Base-by-base conservation (phyloP, 2,888 invertebrate genomes). In the Aleiodes leptofemur region DNA sequence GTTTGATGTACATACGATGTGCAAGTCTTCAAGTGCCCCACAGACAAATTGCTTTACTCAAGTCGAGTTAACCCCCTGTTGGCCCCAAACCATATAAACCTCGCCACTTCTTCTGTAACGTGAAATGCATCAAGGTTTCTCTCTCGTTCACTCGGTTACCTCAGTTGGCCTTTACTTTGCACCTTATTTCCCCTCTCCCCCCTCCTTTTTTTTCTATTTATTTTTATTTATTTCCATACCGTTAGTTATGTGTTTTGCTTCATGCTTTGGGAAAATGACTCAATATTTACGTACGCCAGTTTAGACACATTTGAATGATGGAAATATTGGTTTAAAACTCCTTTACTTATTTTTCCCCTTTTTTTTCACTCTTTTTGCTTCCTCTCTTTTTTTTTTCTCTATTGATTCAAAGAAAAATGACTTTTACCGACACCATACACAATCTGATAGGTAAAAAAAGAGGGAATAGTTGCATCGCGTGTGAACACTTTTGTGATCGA, bases 391-490 rank as follows among this genome's bases (percentile, higher is more conserved):
- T 4, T 34, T 6, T 69, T 8, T n/a, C n/a, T 48, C 48, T 64
- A 72, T 61, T 61, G 51, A 51, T 72, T 50, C 50, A 51, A 16
- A 51, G 61, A 72, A 72, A 61, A 48, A 48, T 48, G 48, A 61
- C 51, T 61, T 72, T 59, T 50, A 72, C 61, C 53, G 50, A 64
- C 64, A 72, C 64, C 43, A 48, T 64, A 43, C 16, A 23, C 48
- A 55, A 64, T 64, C 69, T 56, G 69, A 69, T 69, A 23, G 38
- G 4, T 34, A 48, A 48, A 76, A 74, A 70, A 77, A 76, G 77
- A 78, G 77, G 77, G 80, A 80, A 80, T 81, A 78, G 80, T 77
- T 79, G 77, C 74, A 81, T 81, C 78, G 81, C 81, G 81, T 81
- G 80, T 73, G 74, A 75, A 76, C 72, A 55, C 66, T 55, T 50